These are phyloP conservation scores for Myzus persicae DNA, from an alignment of 1,140 invertebrate species.

Conservation along the genomic window DNA sequence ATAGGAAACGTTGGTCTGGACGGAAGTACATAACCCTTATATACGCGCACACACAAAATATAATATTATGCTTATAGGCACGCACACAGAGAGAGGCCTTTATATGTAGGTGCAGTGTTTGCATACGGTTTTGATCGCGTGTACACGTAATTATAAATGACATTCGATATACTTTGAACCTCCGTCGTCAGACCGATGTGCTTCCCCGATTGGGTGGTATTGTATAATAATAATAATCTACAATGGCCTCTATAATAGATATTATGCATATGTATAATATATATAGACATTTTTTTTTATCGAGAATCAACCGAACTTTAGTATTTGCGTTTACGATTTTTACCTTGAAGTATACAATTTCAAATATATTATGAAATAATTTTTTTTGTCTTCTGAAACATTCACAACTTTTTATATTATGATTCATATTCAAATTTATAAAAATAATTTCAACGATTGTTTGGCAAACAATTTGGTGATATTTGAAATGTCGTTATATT, in stretches of 20 bases:
- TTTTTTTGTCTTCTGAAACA: not conserved
- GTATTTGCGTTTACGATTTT: not conserved
- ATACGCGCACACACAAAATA: not conserved
- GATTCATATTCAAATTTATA: no score
- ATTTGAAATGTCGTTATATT: not conserved
- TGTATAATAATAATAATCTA: slow-evolving; percentile 30
- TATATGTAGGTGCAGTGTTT: not conserved
- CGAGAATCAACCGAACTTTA: not conserved
- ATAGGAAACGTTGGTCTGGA: not conserved
- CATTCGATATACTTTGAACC: not conserved
- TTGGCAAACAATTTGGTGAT: not conserved
- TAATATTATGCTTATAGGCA: not conserved
- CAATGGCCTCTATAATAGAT: slow-evolving; percentile 30
- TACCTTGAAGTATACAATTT: slow-evolving; percentile 4
- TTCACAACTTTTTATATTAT: not conserved
- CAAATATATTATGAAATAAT: not conserved
- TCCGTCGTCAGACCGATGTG: not conserved
- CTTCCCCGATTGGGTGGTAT: slow-evolving; percentile 33
- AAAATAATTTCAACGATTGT: not conserved
- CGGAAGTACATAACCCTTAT: not conserved
- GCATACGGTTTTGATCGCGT: slow-evolving; percentile 41
- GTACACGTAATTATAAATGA: slow-evolving; percentile 36
- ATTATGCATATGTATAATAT: no score
- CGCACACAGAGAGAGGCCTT: not conserved
- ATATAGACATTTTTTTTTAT: not conserved